Conservation (phyloP, 2,113 vertebrate species). For the Prionailurus viverrinus region DNA sequence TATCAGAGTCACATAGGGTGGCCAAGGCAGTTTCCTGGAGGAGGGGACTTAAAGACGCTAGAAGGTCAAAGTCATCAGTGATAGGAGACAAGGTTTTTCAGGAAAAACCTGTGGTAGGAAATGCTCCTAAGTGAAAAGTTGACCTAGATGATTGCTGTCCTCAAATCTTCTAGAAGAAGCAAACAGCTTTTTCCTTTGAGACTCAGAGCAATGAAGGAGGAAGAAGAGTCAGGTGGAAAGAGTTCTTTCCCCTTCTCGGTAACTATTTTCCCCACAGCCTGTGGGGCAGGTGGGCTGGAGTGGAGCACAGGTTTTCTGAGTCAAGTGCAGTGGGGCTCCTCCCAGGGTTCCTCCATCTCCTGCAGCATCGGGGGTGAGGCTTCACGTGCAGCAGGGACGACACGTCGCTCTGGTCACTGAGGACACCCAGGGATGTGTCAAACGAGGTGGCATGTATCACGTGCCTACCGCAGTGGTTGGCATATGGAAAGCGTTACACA, state of each 20-base stretch:
- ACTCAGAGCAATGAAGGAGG: background rate
- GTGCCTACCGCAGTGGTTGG: rapidly evolving
- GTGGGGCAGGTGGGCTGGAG: rapidly evolving
- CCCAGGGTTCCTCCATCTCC: rapidly evolving
- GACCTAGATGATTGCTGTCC: background rate
- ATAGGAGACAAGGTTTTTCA: background rate
- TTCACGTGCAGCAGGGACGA: background rate
- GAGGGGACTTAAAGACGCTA: background rate
- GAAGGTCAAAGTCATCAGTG: background rate
- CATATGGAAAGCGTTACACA: background rate
- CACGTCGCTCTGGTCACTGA: background rate
- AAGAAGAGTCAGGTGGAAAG: no score
- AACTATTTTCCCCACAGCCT: background rate
- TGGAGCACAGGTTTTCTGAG: background rate
- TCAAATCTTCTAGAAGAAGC: background rate
- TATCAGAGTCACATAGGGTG: background rate
- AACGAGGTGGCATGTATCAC: rapidly evolving
- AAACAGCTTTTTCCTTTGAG: background rate
- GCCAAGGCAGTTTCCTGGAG: background rate
- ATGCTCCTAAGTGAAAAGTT: background rate
- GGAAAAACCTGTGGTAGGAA: background rate
- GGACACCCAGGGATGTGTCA: background rate
- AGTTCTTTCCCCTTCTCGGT: background rate
- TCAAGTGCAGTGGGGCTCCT: no score
- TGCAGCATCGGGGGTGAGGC: no score